Percentiles rank a stretch among this genome's conserved stretches.
These are phyloP conservation scores for Trogon melanurus DNA, from an alignment of 2,113 vertebrate species.

Conservation along the genomic window DNA sequence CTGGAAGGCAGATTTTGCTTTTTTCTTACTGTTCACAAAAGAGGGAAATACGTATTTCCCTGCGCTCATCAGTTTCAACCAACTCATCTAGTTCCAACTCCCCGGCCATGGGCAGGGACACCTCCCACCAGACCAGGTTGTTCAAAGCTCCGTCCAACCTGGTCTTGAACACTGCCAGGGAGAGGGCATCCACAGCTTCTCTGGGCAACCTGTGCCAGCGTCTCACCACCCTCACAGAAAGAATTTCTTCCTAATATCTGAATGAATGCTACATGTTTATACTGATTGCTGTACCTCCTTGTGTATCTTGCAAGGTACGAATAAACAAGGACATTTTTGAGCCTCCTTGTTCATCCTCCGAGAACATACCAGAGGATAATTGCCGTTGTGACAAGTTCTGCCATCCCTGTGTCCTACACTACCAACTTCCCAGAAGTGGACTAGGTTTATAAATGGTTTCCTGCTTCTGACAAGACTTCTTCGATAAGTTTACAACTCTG, in stretches of 20 bases:
- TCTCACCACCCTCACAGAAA: no score
- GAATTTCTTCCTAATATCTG: no score
- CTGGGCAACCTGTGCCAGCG: no score
- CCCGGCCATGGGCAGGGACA: no score
- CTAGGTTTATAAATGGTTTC: constrained; percentile 5
- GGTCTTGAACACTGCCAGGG: no score
- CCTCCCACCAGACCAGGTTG: no score
- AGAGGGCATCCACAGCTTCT: no score
- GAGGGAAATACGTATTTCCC: neutral
- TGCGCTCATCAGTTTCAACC: neutral
- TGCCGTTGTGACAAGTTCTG: neutral
- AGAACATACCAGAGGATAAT: neutral
- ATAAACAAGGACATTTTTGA: neutral
- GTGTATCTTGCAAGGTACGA: rapidly evolving
- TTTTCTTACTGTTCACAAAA: neutral
- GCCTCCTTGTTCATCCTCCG: neutral
- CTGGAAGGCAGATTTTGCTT: neutral
- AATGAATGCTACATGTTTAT: neutral
- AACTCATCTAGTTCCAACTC: no score
- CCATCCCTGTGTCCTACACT: neutral
- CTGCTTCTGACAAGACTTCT: neutral
- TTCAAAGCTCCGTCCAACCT: no score
- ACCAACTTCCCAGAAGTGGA: neutral
- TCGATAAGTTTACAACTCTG: neutral
- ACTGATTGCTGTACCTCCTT: neutral